Percentiles rank a stretch among this genome's conserved stretches.
These are phyloP conservation scores for Rhabdomys dilectus DNA, from an alignment of 2,113 vertebrate species.

Conservation along the genomic window DNA sequence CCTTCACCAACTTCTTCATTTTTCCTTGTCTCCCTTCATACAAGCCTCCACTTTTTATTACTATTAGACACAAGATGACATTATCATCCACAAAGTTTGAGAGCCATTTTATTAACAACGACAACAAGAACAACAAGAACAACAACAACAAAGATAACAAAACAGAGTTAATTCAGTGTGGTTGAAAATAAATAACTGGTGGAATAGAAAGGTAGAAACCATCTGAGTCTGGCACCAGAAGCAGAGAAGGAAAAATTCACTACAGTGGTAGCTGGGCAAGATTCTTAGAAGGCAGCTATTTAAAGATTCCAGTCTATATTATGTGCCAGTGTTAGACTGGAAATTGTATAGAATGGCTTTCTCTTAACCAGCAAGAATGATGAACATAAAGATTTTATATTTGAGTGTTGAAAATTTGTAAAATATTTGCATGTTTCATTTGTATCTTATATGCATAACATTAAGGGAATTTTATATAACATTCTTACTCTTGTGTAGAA, in stretches of 20 bases:
- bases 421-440: background rate
- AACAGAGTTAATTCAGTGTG: background rate
- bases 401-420: background rate
- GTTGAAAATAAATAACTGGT: background rate
- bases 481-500: background rate
- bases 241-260: background rate
- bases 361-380: background rate
- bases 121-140: background rate
- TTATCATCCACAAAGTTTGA: background rate
- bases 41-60: background rate
- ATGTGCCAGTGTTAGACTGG: background rate
- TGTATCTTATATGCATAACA: background rate
- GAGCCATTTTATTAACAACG: background rate
- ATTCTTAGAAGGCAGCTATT: background rate
- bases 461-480: background rate
- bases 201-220: background rate
- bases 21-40: rapidly evolving
- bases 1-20: rapidly evolving
- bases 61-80: background rate
- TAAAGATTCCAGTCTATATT: background rate
- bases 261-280: background rate
- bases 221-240: background rate
- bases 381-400: background rate
- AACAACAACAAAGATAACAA: background rate
- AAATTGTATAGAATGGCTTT: background rate